Base-by-base conservation (phyloP, 1,140 invertebrate genomes). In the Hesperophylax magnus region DNA sequence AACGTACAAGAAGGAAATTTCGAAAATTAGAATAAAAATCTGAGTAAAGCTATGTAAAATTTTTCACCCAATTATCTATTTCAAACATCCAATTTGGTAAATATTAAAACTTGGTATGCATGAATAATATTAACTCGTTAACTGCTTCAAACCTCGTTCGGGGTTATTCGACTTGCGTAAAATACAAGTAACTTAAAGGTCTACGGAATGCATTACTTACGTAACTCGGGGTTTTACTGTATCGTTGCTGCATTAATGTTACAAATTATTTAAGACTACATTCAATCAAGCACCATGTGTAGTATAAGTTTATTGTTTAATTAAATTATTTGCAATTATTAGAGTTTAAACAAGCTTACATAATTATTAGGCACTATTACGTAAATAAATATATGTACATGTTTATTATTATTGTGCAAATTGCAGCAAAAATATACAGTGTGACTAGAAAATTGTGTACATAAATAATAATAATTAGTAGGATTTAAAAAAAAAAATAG, bases 291-390 rank as follows among this genome's bases (percentile, higher is more conserved):
- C 69, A 72, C 47, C 69, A 72, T 72, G 22, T 31, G 27, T 65
- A 71, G 69, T 72, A 69, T 69, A n/a, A 69, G 9, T 47, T 47
- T 69, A 69, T 69, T 69, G 65, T 69, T 18, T 69, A 69, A 39
- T 54, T 54, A 53, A 72, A 72, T 22, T 54, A 72, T 72, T 34
- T 54, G 47, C 69, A 24, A 54, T 52, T 47, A 14, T 47, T 72
- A 72, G 47, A 24, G 52, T 54, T 53, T 20, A 54, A 72, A 72
- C 2, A 31, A 67, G 63, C 52, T 54, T 17, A 27, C 69, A 72
- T 56, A 17, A 72, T 72, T 72, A 72, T 18, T 24, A 72, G 39
- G 69, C 69, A 72, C 69, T 72, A 61, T 61, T 22, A 15, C 3
- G 22, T 61, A 69, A 69, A 69, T 47, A 39, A 47, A 69, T 69